phyloP scores from a whole-genome alignment of 2,797 vertebrate genomes.

The Erithacus rubecula region DNA sequence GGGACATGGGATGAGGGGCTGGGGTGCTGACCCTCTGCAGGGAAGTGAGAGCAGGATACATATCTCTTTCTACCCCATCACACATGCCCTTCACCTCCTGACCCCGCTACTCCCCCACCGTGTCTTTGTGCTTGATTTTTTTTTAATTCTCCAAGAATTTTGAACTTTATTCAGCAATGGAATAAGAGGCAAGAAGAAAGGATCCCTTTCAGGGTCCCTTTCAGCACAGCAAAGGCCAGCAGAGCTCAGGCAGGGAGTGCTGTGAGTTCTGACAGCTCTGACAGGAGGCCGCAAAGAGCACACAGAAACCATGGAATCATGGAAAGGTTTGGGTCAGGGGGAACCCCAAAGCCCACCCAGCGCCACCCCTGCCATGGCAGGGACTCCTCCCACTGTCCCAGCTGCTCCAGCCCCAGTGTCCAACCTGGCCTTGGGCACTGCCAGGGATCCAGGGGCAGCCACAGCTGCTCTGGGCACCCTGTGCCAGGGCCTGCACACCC shows the following conservation, averaged over 20 bases:
- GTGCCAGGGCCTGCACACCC: no score
- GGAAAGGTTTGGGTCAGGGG: not conserved
- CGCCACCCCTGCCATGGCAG: no score
- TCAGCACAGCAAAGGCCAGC: not conserved
- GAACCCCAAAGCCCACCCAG: no score
- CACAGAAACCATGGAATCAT: not conserved
- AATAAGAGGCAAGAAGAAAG: not conserved
- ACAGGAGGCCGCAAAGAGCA: not conserved
- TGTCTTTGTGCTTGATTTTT: not conserved
- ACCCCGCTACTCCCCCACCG: not conserved
- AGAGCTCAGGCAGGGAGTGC: not conserved
- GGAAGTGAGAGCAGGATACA: no score
- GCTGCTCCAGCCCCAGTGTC: no score
- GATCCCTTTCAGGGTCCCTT: not conserved
- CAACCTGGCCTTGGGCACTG: no score
- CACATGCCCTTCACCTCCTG: accelerated
- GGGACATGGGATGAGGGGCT: not conserved
- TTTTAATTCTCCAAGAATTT: not conserved
- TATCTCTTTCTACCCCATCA: not conserved
- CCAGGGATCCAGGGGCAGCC: no score
- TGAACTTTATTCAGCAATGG: not conserved
- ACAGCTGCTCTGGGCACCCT: no score
- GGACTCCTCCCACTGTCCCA: no score
- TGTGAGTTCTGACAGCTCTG: not conserved
- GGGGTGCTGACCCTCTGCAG: not conserved